Conservation (phyloP, 2,113 vertebrate genomes). For the Hippocampus comes region DNA sequence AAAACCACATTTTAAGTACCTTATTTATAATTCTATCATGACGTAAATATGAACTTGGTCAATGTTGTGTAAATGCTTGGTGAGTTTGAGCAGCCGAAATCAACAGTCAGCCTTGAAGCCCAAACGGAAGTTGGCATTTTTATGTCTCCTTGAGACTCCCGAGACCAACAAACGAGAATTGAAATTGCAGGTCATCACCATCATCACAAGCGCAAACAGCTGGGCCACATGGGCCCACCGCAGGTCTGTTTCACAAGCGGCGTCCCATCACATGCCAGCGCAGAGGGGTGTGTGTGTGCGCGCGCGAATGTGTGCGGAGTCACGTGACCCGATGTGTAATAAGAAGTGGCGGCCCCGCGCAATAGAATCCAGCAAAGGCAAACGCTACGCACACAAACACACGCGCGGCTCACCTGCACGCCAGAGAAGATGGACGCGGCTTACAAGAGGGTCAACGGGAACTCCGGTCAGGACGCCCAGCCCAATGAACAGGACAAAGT, state of each 20-base stretch:
- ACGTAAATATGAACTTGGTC: no score
- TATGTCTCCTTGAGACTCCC: not conserved
- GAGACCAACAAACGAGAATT: not conserved
- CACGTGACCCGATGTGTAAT: constrained; percentile 55
- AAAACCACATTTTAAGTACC: no score
- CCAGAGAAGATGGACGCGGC: constrained; percentile 65
- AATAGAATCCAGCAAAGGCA: not conserved
- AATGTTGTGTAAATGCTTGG: no score
- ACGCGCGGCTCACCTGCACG: constrained; percentile 24
- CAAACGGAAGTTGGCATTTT: not conserved
- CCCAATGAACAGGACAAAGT: constrained; percentile 1
- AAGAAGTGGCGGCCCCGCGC: constrained; percentile 14
- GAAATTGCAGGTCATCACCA: not conserved
- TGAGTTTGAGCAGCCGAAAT: not conserved
- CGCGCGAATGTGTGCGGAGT: constrained; percentile 39
- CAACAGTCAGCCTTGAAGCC: not conserved
- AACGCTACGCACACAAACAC: constrained; percentile 1
- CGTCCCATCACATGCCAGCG: constrained; percentile 52
- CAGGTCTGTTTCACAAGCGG: constrained; percentile 37
- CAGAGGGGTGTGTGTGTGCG: constrained; percentile 28
- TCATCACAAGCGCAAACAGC: not conserved
- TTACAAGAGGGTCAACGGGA: constrained; percentile 55
- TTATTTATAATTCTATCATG: no score
- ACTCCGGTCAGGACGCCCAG: constrained; percentile 14
- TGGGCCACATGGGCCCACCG: constrained; percentile 45